Conservation (phyloP, 2,797 vertebrate species). For the Falco biarmicus region DNA sequence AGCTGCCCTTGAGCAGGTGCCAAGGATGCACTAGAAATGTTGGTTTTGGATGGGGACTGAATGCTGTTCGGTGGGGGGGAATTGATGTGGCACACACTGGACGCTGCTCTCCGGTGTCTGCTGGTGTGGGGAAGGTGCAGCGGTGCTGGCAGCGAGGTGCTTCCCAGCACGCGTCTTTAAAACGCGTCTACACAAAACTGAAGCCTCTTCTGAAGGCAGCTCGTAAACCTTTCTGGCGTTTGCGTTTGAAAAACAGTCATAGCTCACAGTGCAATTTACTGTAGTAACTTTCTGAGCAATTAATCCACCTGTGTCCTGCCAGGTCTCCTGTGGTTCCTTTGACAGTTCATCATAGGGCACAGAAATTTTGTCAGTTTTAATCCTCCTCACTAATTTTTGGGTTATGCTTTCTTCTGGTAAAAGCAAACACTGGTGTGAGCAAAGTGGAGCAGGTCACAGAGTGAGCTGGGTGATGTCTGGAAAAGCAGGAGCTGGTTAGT, state of each 20-base stretch:
- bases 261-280: background rate
- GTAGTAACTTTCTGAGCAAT: conserved; percentile 23
- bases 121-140: fast-evolving
- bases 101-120: background rate
- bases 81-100: background rate
- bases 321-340: background rate
- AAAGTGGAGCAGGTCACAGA: background rate
- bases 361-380: background rate
- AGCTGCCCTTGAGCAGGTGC: background rate
- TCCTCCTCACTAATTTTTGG: background rate
- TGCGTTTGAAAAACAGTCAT: background rate
- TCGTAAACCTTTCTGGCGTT: background rate
- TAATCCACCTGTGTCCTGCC: conserved; percentile 21
- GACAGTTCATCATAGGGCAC: background rate
- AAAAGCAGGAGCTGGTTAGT: background rate
- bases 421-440: fast-evolving
- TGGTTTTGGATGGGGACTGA: background rate
- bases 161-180: background rate
- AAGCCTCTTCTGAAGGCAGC: background rate
- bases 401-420: background rate
- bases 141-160: background rate
- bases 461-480: background rate
- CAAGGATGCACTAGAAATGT: background rate
- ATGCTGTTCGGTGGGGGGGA: background rate
- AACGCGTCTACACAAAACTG: background rate